These are phyloP conservation scores for Petrophora chlorosata DNA, from an alignment of 2,888 invertebrate genomes.

Conservation along the genomic window DNA sequence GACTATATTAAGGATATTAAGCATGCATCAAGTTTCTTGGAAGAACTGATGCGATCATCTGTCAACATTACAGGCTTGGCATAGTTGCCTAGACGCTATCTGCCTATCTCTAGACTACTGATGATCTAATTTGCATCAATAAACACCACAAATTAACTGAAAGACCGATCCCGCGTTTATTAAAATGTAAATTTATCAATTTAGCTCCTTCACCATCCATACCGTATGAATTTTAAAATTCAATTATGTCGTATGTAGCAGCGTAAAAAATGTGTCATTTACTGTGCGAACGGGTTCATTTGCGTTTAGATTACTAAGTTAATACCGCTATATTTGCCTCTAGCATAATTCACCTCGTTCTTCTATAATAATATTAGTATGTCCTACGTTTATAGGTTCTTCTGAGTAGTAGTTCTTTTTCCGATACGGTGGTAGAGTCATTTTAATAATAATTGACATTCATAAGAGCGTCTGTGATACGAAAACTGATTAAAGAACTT, in stretches of 20 bases:
- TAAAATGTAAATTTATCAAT: slow-evolving; percentile 41
- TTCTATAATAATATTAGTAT: no score
- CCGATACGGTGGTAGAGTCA: no score
- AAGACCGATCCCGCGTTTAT: slow-evolving; percentile 36
- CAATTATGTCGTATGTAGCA: slow-evolving; percentile 19
- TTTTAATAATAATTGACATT: no score
- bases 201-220: slow-evolving; percentile 36
- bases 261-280: neutral
- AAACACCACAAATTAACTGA: slow-evolving; percentile 38
- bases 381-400: no score
- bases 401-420: no score
- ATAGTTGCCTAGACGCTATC: slow-evolving; percentile 2
- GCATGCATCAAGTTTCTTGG: no score
- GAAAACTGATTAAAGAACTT: no score
- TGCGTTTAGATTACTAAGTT: neutral
- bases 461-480: no score
- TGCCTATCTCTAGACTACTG: slow-evolving; percentile 36
- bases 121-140: slow-evolving; percentile 43
- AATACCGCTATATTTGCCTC: no score
- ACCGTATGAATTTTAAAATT: slow-evolving; percentile 40
- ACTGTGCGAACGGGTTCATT: no score
- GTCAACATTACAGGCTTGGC: slow-evolving; percentile 7
- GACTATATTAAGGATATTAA: no score
- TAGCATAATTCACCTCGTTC: no score
- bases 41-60: slow-evolving; percentile 12